A percentile compares a stretch with the other conserved stretches of the same genome.
phyloP scores from a whole-genome alignment of 2,797 vertebrate species.

The Sciurus carolinensis region DNA sequence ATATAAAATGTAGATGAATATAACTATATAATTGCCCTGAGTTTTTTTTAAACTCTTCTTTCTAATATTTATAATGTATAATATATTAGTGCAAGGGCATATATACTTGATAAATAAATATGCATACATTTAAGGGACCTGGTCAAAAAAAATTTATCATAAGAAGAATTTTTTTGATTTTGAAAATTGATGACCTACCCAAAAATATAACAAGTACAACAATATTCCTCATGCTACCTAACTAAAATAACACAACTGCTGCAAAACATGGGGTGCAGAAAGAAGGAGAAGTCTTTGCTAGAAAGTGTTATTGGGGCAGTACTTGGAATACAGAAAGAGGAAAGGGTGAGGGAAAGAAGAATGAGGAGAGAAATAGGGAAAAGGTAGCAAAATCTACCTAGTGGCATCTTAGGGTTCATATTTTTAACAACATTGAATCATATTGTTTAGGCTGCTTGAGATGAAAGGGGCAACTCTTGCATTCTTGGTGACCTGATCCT shows the following conservation, averaged over 20 bases:
- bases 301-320: neutral
- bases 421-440: slow-evolving; percentile 8
- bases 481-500: neutral
- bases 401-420: neutral
- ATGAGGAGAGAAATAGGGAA: neutral
- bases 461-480: neutral
- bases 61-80: neutral
- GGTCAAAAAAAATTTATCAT: neutral
- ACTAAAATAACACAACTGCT: neutral
- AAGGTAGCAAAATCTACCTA: neutral
- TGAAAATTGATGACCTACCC: neutral
- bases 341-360: neutral
- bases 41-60: neutral
- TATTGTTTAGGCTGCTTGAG: neutral
- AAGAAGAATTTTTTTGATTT: neutral
- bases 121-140: too few relatives aligned
- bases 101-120: neutral
- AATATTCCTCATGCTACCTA: neutral
- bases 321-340: neutral
- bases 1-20: neutral
- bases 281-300: neutral
- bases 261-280: neutral
- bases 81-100: neutral
- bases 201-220: neutral
- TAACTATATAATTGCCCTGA: neutral